Percentiles rank a stretch among this genome's conserved stretches.
Evolutionary conservation across 2,888 invertebrate species (phyloP).

Genomic region (Leptodirus hochenwartii): DNA sequence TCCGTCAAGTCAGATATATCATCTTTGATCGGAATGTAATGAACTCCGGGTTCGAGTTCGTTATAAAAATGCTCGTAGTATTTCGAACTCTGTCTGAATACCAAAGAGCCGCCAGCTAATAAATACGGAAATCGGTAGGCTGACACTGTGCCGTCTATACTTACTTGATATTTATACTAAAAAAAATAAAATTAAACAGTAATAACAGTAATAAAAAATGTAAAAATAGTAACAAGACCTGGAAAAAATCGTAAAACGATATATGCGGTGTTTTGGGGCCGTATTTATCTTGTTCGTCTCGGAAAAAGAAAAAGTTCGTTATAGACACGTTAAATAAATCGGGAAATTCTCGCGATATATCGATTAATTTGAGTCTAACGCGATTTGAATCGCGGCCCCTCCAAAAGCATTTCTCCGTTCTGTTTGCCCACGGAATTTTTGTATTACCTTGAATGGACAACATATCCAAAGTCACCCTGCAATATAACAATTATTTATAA

Average conservation of each 20-base stretch:
- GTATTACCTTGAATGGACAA: conserved; percentile 74
- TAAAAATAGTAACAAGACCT: no score
- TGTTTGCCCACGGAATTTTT: conserved; percentile 50
- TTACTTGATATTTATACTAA: conserved; percentile 89
- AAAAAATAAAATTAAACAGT: conserved; percentile 18
- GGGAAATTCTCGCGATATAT: conserved; percentile 54
- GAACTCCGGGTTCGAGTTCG: conserved; percentile 51
- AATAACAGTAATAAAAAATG: no score
- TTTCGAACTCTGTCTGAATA: conserved; percentile 84
- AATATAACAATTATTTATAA: conserved; percentile 10
- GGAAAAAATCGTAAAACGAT: conserved; percentile 86
- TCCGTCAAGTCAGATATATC: conserved; percentile 68
- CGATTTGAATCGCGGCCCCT: conserved; percentile 81
- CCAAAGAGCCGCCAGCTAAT: conserved; percentile 68
- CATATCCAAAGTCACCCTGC: conserved; percentile 69
- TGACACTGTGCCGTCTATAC: conserved; percentile 91
- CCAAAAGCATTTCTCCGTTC: conserved; percentile 69
- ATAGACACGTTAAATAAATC: conserved; percentile 78
- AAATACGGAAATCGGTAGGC: conserved; percentile 89
- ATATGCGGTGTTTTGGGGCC: conserved; percentile 72
- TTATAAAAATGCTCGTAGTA: conserved; percentile 91
- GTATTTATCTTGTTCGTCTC: conserved; percentile 63
- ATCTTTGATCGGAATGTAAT: conserved; percentile 66
- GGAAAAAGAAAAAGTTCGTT: conserved; percentile 93
- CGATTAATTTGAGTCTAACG: conserved; percentile 66